Percentiles rank a stretch among this genome's conserved stretches.
Conservation (phyloP, 2,888 invertebrate species). For the Teleogryllus oceanicus region DNA sequence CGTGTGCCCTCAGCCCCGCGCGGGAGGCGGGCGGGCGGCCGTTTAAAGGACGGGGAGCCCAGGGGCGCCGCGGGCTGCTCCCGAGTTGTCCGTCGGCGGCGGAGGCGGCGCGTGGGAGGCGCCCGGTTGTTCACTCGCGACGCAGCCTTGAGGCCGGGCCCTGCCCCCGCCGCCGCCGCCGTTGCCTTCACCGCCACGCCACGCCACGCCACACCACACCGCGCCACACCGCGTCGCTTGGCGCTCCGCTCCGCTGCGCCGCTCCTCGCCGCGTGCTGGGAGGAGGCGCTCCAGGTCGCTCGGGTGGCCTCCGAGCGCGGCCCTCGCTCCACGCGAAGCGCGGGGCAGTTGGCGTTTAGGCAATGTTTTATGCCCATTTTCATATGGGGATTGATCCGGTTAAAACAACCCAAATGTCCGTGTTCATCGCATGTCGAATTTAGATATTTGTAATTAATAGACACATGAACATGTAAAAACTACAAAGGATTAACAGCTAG, state of each 20-base stretch:
- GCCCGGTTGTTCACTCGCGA: slow-evolving; percentile 4
- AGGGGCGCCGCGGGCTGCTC: no score
- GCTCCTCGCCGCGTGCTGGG: background rate
- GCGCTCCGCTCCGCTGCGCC: slow-evolving; percentile 9
- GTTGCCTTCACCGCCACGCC: background rate
- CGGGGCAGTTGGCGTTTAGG: background rate
- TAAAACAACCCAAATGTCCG: no score
- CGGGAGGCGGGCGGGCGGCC: no score
- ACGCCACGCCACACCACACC: background rate
- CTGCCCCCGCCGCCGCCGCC: slow-evolving; percentile 21
- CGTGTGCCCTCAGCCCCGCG: no score
- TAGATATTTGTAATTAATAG: no score
- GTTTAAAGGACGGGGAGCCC: no score
- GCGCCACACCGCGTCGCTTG: background rate
- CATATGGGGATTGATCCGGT: background rate
- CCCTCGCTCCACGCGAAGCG: background rate
- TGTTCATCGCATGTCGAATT: background rate
- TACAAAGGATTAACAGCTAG: no score
- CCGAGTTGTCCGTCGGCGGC: background rate
- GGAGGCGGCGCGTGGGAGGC: slow-evolving; percentile 2
- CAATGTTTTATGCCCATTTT: background rate
- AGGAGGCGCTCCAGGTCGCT: background rate
- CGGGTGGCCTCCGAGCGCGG: background rate
- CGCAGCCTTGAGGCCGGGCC: slow-evolving; percentile 20
- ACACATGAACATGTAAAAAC: no score